A percentile compares a stretch with the other conserved stretches of the same genome.
Conservation (phyloP, 2,797 vertebrate genomes). For the Corythornis leucogaster region DNA sequence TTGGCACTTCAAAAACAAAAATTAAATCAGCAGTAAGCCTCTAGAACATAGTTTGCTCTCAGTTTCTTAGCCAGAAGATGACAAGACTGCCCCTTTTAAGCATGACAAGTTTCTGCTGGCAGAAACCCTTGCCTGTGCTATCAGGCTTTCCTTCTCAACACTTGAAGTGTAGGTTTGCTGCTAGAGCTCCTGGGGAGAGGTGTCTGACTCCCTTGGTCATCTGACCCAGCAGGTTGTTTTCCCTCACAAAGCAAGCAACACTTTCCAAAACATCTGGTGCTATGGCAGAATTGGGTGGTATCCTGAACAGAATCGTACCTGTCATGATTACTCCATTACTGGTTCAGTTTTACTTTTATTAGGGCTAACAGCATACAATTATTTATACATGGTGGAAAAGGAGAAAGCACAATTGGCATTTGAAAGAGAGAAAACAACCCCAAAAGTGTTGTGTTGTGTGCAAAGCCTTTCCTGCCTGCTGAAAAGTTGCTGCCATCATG, state of each 20-base stretch:
- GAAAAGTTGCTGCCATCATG: background rate
- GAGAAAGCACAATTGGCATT: background rate
- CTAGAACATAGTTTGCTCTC: background rate
- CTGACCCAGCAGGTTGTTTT: background rate
- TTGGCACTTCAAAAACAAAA: conserved; percentile 48
- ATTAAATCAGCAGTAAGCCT: background rate
- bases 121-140: background rate
- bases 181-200: background rate
- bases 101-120: background rate
- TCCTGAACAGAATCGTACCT: fast-evolving
- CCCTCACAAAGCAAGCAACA: background rate
- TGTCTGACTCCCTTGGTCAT: background rate
- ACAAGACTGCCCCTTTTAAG: background rate
- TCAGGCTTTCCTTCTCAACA: background rate
- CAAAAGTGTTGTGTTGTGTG: background rate
- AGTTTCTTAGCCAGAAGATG: background rate
- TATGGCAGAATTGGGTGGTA: fast-evolving
- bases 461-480: background rate
- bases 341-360: fast-evolving
- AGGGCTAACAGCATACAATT: background rate
- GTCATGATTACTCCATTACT: background rate
- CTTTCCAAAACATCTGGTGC: background rate
- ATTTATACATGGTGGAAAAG: background rate
- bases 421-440: background rate
- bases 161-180: background rate